Conservation (phyloP, 1,140 invertebrate species). For the Bicyclus anynana region DNA sequence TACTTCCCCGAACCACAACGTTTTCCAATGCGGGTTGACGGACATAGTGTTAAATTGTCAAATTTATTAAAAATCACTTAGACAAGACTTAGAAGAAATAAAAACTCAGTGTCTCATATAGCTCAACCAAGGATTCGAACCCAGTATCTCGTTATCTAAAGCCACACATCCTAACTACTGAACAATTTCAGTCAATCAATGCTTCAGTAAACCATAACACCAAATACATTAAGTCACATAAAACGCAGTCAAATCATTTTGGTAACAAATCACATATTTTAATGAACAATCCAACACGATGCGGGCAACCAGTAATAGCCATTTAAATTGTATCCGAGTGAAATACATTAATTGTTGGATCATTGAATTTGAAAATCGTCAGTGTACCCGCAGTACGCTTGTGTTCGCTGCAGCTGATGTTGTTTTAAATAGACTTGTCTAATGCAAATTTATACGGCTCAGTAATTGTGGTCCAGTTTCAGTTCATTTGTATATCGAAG, state of each 20-base stretch:
- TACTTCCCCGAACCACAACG: too few species aligned
- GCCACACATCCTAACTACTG: too few species aligned
- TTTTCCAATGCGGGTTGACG: too few species aligned
- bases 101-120: too few species aligned
- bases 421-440: background rate
- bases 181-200: too few species aligned
- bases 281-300: background rate
- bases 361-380: conserved; percentile 22
- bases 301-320: background rate
- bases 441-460: background rate
- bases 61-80: too few species aligned
- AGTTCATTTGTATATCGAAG: background rate
- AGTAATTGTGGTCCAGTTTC: background rate
- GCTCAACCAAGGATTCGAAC: too few species aligned
- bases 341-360: conserved; percentile 18
- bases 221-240: too few species aligned
- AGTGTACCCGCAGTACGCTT: background rate
- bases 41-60: too few species aligned
- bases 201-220: too few species aligned
- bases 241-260: background rate
- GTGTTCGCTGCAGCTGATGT: background rate
- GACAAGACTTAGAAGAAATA: too few species aligned
- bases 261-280: background rate
- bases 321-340: conserved; percentile 13
- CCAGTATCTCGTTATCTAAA: too few species aligned